A percentile compares a stretch with the other conserved stretches of the same genome.
These are phyloP conservation scores for Caerostris darwini DNA, from an alignment of 1,140 invertebrate genomes.

Conservation along the genomic window DNA sequence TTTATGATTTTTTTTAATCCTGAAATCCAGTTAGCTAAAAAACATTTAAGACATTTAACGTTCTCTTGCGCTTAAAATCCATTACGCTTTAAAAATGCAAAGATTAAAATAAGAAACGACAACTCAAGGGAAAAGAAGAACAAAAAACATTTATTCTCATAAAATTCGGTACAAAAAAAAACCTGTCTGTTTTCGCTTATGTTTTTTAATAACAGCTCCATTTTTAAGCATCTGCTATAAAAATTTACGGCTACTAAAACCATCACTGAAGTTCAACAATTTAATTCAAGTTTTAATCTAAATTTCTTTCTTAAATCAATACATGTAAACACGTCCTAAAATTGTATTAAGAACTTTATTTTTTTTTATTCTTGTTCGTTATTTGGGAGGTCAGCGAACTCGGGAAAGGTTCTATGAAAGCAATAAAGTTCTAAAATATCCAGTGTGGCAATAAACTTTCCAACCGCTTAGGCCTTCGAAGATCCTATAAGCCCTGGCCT, in stretches of 20 bases:
- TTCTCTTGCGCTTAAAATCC: no score
- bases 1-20: no score
- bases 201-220: neutral
- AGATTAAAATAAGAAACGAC: neutral
- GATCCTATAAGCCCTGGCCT: neutral
- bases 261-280: neutral
- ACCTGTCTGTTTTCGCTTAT: neutral
- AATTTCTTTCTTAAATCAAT: neutral
- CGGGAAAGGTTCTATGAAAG: neutral
- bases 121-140: neutral
- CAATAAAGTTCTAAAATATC: neutral
- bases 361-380: neutral
- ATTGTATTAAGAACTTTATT: neutral
- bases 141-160: neutral
- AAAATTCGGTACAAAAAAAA: neutral
- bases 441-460: neutral
- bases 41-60: no score
- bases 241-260: neutral
- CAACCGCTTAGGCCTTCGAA: neutral
- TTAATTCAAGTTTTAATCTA: neutral
- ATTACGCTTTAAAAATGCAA: no score
- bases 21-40: no score
- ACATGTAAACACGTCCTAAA: neutral
- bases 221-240: neutral
- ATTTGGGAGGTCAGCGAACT: neutral